Conservation (phyloP, 2,888 invertebrate species). For the Lacanobia wlatinum region DNA sequence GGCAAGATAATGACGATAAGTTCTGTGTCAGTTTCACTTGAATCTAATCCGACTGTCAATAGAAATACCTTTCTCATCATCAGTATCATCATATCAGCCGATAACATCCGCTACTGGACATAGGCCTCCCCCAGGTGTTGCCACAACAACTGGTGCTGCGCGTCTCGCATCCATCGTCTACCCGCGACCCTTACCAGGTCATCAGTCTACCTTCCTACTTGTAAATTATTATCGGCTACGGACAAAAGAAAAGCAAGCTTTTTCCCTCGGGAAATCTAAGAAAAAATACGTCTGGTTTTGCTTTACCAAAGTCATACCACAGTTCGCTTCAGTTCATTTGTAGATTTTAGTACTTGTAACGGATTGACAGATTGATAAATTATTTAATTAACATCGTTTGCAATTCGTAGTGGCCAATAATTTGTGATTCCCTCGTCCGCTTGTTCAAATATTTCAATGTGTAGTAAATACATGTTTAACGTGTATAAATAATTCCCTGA, state of each 20-base stretch:
- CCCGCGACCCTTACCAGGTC: no score
- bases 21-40: slow-evolving; percentile 5
- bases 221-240: neutral
- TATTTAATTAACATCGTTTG: slow-evolving; percentile 19
- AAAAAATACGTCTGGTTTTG: slow-evolving; percentile 8
- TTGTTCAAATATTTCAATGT: slow-evolving; percentile 25
- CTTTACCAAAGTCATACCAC: neutral
- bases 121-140: no score
- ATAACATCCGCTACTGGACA: no score
- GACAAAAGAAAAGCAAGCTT: slow-evolving; percentile 7
- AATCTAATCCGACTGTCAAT: neutral
- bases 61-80: neutral
- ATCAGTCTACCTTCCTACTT: neutral
- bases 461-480: slow-evolving; percentile 22
- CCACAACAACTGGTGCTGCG: no score
- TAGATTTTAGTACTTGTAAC: neutral
- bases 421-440: neutral
- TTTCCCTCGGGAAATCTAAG: slow-evolving; percentile 42
- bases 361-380: neutral
- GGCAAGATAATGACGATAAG: neutral
- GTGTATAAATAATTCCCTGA: slow-evolving; percentile 15
- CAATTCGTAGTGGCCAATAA: neutral
- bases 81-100: no score
- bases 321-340: neutral
- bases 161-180: no score